These are phyloP conservation scores for Fulmarus glacialis DNA, from an alignment of 2,113 vertebrate genomes.

Conservation along the genomic window DNA sequence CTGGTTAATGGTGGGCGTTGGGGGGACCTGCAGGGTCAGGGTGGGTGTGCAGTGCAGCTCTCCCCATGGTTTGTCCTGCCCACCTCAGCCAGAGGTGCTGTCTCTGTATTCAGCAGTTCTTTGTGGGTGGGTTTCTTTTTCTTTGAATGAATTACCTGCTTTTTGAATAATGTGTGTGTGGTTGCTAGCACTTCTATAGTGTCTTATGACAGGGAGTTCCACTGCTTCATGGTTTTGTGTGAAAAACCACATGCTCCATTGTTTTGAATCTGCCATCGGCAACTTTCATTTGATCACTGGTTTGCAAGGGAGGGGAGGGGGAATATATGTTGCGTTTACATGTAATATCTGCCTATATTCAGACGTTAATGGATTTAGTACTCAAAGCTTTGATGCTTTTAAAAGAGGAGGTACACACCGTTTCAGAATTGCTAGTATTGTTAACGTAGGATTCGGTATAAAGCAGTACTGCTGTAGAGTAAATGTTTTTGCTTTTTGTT, in stretches of 20 bases:
- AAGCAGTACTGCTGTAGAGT: neutral
- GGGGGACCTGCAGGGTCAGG: too few relatives aligned
- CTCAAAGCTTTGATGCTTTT: neutral
- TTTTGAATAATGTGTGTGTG: neutral
- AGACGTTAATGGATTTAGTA: neutral
- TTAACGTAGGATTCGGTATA: neutral
- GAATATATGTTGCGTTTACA: fast-evolving
- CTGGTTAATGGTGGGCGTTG: fast-evolving
- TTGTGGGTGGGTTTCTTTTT: neutral
- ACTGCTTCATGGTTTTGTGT: neutral
- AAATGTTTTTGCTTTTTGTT: neutral
- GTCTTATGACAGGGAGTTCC: neutral
- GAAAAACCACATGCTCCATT: neutral
- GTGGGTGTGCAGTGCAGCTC: too few relatives aligned
- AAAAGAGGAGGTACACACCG: fast-evolving
- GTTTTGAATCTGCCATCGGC: neutral
- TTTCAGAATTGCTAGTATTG: neutral
- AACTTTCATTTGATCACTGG: neutral
- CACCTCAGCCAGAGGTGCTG: neutral
- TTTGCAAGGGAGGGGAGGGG: neutral
- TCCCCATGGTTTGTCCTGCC: fast-evolving
- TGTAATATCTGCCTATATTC: fast-evolving
- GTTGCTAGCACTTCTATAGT: neutral
- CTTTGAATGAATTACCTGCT: neutral
- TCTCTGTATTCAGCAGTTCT: neutral